A percentile compares a stretch with the other conserved stretches of the same genome.
Evolutionary conservation across 2,113 vertebrate species (phyloP).

Genomic region (Lasiurus cinereus): DNA sequence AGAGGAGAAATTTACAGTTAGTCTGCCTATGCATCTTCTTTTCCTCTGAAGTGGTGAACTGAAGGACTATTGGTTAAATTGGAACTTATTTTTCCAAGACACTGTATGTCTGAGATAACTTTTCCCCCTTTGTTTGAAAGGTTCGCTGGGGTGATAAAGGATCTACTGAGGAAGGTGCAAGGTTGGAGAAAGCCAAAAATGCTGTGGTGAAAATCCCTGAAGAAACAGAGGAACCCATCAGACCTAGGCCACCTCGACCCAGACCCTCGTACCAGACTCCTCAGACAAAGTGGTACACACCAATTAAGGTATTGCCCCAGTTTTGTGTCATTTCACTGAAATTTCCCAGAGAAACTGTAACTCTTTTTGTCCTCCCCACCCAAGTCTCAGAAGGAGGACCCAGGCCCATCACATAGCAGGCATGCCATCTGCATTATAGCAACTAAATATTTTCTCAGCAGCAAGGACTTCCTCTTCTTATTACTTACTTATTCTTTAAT

Average conservation of each 20-base stretch:
- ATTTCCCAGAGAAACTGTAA: not conserved
- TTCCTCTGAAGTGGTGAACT: not conserved
- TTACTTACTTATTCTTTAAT: not conserved
- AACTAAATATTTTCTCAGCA: not conserved
- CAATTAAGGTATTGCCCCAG: slow-evolving; percentile 92
- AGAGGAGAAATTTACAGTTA: not conserved
- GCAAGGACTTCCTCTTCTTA: not conserved
- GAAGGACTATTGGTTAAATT: not conserved
- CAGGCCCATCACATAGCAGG: not conserved
- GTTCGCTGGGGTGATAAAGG: slow-evolving; percentile 99
- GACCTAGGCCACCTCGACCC: slow-evolving; percentile 85
- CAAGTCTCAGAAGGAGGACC: not conserved
- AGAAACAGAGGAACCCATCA: slow-evolving; percentile 89
- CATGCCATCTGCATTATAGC: not conserved
- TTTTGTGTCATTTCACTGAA: not conserved
- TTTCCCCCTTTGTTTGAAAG: slow-evolving; percentile 83
- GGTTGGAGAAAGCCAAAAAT: slow-evolving; percentile 97
- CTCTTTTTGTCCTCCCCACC: not conserved
- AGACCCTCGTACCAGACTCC: slow-evolving; percentile 82
- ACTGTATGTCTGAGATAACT: not conserved
- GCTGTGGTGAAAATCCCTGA: slow-evolving; percentile 94
- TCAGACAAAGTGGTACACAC: slow-evolving; percentile 97
- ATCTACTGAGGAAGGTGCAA: slow-evolving; percentile 97
- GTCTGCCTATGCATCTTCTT: not conserved
- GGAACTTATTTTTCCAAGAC: not conserved